phyloP scores from a whole-genome alignment of 2,113 vertebrate species.

The Scortum barcoo region DNA sequence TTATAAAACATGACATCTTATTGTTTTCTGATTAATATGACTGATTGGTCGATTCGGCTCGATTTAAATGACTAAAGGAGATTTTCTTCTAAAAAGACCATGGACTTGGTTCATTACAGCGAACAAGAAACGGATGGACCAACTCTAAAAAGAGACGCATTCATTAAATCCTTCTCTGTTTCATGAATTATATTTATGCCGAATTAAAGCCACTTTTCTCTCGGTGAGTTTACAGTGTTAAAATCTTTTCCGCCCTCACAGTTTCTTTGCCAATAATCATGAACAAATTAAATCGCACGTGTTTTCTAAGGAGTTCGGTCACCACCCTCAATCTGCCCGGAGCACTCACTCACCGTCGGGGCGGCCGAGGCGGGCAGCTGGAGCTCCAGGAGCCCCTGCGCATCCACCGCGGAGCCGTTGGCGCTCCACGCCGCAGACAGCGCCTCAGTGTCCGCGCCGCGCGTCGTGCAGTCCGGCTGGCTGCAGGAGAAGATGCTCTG shows the following conservation, averaged over 20 bases:
- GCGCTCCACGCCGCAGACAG: conserved; percentile 66
- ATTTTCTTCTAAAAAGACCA: not conserved
- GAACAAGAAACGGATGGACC: not conserved
- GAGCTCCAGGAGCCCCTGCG: conserved; percentile 65
- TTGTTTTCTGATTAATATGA: not conserved
- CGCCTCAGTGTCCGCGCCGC: conserved; percentile 52
- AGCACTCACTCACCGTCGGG: conserved; percentile 88
- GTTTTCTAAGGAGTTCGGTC: not conserved
- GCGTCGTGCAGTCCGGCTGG: conserved; percentile 63
- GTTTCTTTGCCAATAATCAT: fast-evolving
- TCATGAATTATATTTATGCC: not conserved
- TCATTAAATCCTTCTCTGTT: too few species aligned
- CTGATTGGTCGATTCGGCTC: not conserved
- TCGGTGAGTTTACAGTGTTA: fast-evolving
- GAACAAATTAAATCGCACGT: not conserved
- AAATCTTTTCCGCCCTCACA: fast-evolving
- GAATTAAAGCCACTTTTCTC: not conserved
- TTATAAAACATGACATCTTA: fast-evolving
- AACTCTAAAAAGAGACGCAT: not conserved
- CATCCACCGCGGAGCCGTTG: conserved; percentile 45
- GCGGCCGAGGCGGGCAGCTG: conserved; percentile 59
- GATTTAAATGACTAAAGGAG: not conserved
- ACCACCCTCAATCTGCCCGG: too few species aligned
- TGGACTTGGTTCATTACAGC: not conserved
- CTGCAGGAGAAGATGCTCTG: conserved; percentile 55